Evolutionary conservation across 1,140 invertebrate species (phyloP).

Genomic region (Hydropsyche tenuis): DNA sequence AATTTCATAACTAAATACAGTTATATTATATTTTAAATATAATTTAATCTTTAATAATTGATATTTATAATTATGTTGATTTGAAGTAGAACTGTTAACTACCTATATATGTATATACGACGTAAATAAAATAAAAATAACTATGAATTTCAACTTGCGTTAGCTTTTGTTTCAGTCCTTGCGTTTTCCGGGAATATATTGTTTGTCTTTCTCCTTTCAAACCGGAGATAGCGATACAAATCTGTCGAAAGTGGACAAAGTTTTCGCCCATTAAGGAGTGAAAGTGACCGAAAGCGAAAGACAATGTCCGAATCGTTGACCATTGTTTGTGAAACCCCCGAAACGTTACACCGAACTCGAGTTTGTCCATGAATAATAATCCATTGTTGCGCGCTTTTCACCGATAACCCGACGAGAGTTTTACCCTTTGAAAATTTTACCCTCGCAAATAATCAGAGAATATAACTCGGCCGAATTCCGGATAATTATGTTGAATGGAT

Average conservation of each 20-base stretch:
- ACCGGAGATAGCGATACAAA: conserved; percentile 7
- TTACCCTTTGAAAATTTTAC: not conserved
- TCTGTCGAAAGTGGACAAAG: conserved; percentile 20
- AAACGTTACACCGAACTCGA: conserved; percentile 1
- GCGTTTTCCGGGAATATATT: not conserved
- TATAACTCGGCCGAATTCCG: too few species aligned
- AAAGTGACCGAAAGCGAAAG: conserved; percentile 20
- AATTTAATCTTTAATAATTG: too few species aligned
- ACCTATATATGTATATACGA: too few species aligned
- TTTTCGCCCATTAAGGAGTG: conserved; percentile 8
- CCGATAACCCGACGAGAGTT: not conserved
- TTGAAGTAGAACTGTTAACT: too few species aligned
- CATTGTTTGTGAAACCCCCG: conserved; percentile 7
- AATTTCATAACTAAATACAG: too few species aligned
- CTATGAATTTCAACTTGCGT: too few species aligned
- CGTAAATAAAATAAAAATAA: too few species aligned
- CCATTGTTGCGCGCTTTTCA: conserved; percentile 6
- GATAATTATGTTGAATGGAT: too few species aligned
- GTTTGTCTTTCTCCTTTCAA: not conserved
- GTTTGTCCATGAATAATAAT: conserved; percentile 22
- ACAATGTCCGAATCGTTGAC: conserved; percentile 8
- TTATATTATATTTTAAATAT: too few species aligned
- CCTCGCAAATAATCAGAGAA: too few species aligned
- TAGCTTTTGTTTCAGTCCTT: not conserved
- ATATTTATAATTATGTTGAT: too few species aligned